Conservation (phyloP, 1,140 invertebrate genomes). For the Ladona fulva region DNA sequence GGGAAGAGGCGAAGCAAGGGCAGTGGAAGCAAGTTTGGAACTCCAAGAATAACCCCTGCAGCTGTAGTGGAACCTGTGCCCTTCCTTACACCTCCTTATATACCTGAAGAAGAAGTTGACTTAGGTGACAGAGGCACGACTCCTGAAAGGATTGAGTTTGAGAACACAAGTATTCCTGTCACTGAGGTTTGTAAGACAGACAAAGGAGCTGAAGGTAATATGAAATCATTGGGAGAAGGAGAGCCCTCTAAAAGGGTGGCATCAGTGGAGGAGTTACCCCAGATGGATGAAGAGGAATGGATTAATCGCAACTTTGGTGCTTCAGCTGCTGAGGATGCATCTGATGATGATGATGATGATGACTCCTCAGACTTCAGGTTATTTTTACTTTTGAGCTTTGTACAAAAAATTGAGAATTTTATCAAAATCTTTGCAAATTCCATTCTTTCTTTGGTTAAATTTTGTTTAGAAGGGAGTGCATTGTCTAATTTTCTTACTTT, state of each 20-base stretch:
- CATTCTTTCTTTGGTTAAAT: no score
- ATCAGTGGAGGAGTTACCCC: constrained; percentile 61
- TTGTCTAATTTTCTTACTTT: no score
- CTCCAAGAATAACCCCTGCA: neutral
- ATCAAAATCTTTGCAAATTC: no score
- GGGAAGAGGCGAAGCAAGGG: neutral
- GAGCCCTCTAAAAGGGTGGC: constrained; percentile 36
- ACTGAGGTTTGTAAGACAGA: constrained; percentile 29
- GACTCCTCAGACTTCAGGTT: neutral
- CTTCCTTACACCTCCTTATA: neutral
- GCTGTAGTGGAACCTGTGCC: neutral
- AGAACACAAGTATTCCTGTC: constrained; percentile 48
- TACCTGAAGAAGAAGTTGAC: neutral
- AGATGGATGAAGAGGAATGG: constrained; percentile 89
- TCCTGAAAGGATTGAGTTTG: constrained; percentile 77
- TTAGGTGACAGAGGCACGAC: constrained; percentile 39
- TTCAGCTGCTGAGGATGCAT: constrained; percentile 57
- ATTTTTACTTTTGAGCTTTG: constrained; percentile 24
- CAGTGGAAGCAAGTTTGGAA: neutral
- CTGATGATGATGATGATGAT: constrained; percentile 44
- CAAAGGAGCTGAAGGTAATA: constrained; percentile 6
- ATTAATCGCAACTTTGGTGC: constrained; percentile 83
- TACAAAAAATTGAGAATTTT: no score
- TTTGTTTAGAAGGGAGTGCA: no score
- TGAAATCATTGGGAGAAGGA: neutral